These are phyloP conservation scores for Caenorhabditis elegans DNA, from an alignment of 1,140 invertebrate genomes.

Conservation along the genomic window WBcel235 BX284602.5:9942501-9943000, in stretches of 20 bases:
- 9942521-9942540: neutral
- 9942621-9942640: constrained; percentile 70
- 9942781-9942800: neutral
- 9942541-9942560: neutral
- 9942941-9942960: neutral
- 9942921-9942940: constrained; percentile 5
- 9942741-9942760: neutral
- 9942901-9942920: constrained; percentile 37
- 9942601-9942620: neutral
- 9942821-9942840: too few species aligned
- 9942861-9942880: constrained; percentile 53
- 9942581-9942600: constrained; percentile 64
- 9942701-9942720: neutral
- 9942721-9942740: neutral
- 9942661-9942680: constrained; percentile 31
- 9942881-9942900: constrained; percentile 55
- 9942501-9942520: too few species aligned
- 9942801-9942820: too few species aligned
- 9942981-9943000: neutral
- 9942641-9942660: constrained; percentile 66
- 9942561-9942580: constrained; percentile 51
- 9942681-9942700: neutral
- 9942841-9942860: constrained; percentile 47
- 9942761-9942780: neutral
- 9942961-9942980: neutral